These are phyloP conservation scores for Tipula lateralis DNA, from an alignment of 2,888 invertebrate species.

Conservation along the genomic window DNA sequence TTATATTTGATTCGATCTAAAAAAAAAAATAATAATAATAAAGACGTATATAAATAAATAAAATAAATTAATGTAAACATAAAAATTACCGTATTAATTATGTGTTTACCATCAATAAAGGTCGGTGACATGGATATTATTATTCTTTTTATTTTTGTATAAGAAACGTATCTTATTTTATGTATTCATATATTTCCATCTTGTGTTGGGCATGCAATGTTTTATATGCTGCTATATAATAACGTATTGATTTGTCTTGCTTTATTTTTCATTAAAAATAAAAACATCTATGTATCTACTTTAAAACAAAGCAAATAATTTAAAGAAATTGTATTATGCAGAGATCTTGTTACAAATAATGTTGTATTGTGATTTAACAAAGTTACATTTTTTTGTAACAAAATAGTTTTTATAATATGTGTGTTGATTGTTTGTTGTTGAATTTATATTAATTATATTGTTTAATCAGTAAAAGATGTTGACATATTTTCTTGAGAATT, in stretches of 20 bases:
- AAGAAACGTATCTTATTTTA: neutral
- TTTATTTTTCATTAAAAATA: neutral
- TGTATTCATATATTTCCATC: neutral
- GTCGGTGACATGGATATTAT: neutral
- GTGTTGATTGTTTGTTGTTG: neutral
- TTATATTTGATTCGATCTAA: neutral
- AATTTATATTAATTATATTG: neutral
- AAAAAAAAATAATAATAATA: no score
- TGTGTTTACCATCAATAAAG: slow-evolving; percentile 24
- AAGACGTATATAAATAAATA: no score
- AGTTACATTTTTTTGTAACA: slow-evolving; percentile 8
- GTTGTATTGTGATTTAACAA: neutral
- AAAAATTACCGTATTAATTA: slow-evolving; percentile 2
- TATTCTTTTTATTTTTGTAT: neutral
- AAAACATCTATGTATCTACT: neutral
- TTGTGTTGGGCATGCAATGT: neutral
- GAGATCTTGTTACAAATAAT: neutral
- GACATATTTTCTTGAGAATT: neutral
- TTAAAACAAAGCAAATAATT: neutral
- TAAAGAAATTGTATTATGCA: neutral
- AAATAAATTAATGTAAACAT: neutral
- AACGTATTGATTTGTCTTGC: neutral
- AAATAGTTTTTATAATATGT: neutral
- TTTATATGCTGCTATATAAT: neutral
- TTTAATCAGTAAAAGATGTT: slow-evolving; percentile 19